phyloP scores from a whole-genome alignment of 2,888 invertebrate species.

The Calameuta idolon region DNA sequence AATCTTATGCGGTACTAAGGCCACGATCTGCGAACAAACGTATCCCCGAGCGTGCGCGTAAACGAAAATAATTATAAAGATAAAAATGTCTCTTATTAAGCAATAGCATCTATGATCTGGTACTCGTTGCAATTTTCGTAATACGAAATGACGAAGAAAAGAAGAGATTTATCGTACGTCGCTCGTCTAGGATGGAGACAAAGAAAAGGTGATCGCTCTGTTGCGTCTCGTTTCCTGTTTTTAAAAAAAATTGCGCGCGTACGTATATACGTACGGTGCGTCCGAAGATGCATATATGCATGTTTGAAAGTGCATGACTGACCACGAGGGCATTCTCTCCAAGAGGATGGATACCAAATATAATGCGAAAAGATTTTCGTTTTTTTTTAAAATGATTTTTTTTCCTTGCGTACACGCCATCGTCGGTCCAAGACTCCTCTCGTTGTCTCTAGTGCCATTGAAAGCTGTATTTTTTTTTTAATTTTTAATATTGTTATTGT shows the following conservation, averaged over 20 bases:
- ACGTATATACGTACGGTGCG: background rate
- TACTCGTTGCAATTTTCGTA: no score
- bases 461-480: slow-evolving; percentile 23
- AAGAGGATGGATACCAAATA: background rate
- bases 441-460: slow-evolving; percentile 30
- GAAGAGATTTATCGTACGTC: background rate
- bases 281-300: background rate
- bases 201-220: background rate
- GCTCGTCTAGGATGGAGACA: background rate
- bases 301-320: background rate
- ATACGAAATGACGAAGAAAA: background rate
- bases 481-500: background rate
- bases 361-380: background rate
- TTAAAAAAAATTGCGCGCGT: background rate
- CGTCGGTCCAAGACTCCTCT: slow-evolving; percentile 11
- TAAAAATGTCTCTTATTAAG: background rate
- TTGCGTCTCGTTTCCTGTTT: background rate
- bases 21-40: background rate
- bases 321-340: background rate
- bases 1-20: background rate
- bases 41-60: background rate
- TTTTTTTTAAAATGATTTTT: background rate
- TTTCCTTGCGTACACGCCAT: background rate
- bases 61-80: background rate
- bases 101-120: background rate